These are phyloP conservation scores for Olivierus martensii DNA, from an alignment of 1,140 invertebrate genomes.

Conservation along the genomic window DNA sequence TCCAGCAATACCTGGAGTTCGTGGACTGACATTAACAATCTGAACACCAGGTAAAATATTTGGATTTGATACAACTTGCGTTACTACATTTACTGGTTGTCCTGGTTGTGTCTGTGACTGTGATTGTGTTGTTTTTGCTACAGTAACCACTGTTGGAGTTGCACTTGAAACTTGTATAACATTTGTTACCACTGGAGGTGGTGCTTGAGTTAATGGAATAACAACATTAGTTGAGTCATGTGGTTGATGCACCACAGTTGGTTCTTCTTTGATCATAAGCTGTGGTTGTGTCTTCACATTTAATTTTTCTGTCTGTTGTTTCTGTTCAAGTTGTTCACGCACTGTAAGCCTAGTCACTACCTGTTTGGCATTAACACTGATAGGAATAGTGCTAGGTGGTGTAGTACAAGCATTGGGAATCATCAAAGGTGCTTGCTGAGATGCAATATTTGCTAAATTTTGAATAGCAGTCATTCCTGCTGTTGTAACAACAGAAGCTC, in stretches of 20 bases:
- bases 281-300: constrained; percentile 1
- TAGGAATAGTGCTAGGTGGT: constrained; percentile 3
- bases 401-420: constrained; percentile 19
- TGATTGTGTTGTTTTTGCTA: background rate
- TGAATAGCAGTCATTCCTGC: constrained; percentile 25
- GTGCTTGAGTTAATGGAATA: background rate
- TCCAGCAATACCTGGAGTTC: constrained; percentile 43
- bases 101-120: constrained; percentile 12
- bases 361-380: constrained; percentile 11
- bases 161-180: constrained; percentile 8
- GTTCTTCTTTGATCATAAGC: background rate
- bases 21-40: constrained; percentile 51
- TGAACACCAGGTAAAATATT: constrained; percentile 38
- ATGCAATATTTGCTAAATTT: constrained; percentile 27
- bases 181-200: background rate
- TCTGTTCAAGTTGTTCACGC: constrained; percentile 8
- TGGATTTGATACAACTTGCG: constrained; percentile 24
- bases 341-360: no score
- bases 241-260: constrained; percentile 1
- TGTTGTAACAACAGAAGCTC: background rate
- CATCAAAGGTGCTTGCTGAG: constrained; percentile 26
- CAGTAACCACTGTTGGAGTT: background rate
- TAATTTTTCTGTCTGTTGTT: constrained; percentile 5
- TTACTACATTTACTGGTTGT: constrained; percentile 27
- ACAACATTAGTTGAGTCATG: no score